phyloP scores from a whole-genome alignment of 1,140 invertebrate genomes.

The Reticulitermes speratus region DNA sequence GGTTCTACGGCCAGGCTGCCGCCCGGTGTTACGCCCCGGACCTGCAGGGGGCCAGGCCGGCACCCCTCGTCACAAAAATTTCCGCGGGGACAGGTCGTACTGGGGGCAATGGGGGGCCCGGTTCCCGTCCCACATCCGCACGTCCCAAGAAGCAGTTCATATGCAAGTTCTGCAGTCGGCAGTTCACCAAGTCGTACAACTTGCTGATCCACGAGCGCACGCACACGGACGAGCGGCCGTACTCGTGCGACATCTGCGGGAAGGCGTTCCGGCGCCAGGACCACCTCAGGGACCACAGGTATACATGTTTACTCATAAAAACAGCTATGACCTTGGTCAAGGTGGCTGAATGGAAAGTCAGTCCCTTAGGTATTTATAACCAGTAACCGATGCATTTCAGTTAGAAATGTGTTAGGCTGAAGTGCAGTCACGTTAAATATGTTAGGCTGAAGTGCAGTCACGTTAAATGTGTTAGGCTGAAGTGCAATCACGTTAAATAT shows the following conservation, averaged over 20 bases:
- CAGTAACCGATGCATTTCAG: no score
- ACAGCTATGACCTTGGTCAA: no score
- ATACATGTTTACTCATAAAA: constrained; percentile 26
- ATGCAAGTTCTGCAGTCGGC: constrained; percentile 94
- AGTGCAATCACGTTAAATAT: no score
- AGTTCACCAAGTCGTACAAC: constrained; percentile 98
- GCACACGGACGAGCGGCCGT: constrained; percentile 97
- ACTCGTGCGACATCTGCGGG: constrained; percentile 94
- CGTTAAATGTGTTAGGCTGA: no score
- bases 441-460: no score
- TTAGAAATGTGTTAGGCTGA: no score
- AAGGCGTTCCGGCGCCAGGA: constrained; percentile 61
- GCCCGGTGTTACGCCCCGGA: background rate
- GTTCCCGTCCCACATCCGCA: constrained; percentile 60
- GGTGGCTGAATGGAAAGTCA: no score
- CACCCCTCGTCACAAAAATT: constrained; percentile 42
- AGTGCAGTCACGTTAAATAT: no score
- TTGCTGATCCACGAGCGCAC: constrained; percentile 96
- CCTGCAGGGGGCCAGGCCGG: constrained; percentile 31
- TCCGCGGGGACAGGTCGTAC: constrained; percentile 40
- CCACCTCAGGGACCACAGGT: constrained; percentile 56
- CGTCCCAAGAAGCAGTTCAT: constrained; percentile 69
- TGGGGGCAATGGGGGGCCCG: constrained; percentile 40
- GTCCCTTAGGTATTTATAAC: no score
- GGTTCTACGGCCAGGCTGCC: constrained; percentile 29